phyloP scores from a whole-genome alignment of 1,140 invertebrate species.

The Zaprionus davidi region DNA sequence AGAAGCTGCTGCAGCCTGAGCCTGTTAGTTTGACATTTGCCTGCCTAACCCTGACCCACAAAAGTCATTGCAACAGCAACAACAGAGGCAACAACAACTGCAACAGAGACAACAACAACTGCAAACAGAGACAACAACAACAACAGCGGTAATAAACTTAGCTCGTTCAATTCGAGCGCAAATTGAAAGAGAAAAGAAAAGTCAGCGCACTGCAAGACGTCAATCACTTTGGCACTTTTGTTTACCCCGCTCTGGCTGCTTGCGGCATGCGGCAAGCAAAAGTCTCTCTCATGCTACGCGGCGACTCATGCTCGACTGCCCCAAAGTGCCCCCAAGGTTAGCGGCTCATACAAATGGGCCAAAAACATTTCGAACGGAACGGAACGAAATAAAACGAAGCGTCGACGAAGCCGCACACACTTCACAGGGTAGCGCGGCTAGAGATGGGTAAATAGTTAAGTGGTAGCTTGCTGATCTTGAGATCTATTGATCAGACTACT shows the following conservation, averaged over 20 bases:
- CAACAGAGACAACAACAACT: constrained; percentile 9
- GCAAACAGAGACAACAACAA: background rate
- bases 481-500: background rate
- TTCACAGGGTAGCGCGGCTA: background rate
- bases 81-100: background rate
- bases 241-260: constrained; percentile 17
- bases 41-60: constrained; percentile 77
- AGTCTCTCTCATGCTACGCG: constrained; percentile 31
- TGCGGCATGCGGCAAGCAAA: constrained; percentile 58
- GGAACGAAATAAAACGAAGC: constrained; percentile 68
- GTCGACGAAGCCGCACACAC: constrained; percentile 3
- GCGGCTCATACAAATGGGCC: constrained; percentile 72
- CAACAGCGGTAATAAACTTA: background rate
- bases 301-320: constrained; percentile 53
- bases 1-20: background rate
- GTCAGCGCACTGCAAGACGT: constrained; percentile 43
- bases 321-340: constrained; percentile 75
- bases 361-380: constrained; percentile 57
- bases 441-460: constrained; percentile 28
- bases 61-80: constrained; percentile 38
- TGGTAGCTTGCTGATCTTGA: background rate
- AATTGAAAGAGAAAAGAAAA: constrained; percentile 61
- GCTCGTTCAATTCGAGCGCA: constrained; percentile 42
- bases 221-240: constrained; percentile 72
- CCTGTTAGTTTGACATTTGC: constrained; percentile 68